Evolutionary conservation across 2,113 vertebrate genomes (phyloP), one percentile per base, ranked within the genome.

Genomic region (Apteryx owenii): DNA sequence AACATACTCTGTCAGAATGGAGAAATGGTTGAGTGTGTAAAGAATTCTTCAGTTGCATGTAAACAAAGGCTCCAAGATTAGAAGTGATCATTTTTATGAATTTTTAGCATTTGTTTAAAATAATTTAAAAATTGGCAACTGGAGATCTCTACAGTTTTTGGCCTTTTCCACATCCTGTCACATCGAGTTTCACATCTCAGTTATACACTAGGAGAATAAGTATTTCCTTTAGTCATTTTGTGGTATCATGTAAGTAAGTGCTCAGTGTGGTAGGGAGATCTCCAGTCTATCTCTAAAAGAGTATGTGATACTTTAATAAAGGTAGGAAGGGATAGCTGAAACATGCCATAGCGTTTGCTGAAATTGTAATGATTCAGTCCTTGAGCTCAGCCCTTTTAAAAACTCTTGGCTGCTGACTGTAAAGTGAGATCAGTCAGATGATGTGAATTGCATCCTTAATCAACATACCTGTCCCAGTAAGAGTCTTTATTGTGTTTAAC

Each of bases 171-270:
- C 77, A 78, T 93, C 81, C 87, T 64, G 48, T 87, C 38, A 71
- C 77, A 81, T 95, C 50, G 28, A 2, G 10, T 90, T 92, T 92
- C 31, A 42, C 13, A 42, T 95, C 79, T 92, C 51, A 50, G 77
- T 92, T 60, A 66, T 86, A 79, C 38, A 5, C n/a, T 66, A 48
- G 46, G 73, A 66, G 44, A 25, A 19, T 36, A 19, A 61, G 28
- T 69, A 38, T 89, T 90, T 86, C 46, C 83, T 93, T 93, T n/a
- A 90, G 61, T 92, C 81, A 61, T 61, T 95, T 95, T 81, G 40
- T 91, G 89, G 51, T 68, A 68, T 92, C 66, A 20, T 78, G 73
- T 84, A 84, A 91, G 75, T 60, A 72, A 85, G 33, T 65, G 65
- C 21, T 75, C 42, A 46, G 10, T 0, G 2, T 46, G 36, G 26